Percentiles rank a stretch among this genome's conserved stretches.
phyloP scores from a whole-genome alignment of 1,140 invertebrate genomes.

The Bombus haemorrhoidalis region DNA sequence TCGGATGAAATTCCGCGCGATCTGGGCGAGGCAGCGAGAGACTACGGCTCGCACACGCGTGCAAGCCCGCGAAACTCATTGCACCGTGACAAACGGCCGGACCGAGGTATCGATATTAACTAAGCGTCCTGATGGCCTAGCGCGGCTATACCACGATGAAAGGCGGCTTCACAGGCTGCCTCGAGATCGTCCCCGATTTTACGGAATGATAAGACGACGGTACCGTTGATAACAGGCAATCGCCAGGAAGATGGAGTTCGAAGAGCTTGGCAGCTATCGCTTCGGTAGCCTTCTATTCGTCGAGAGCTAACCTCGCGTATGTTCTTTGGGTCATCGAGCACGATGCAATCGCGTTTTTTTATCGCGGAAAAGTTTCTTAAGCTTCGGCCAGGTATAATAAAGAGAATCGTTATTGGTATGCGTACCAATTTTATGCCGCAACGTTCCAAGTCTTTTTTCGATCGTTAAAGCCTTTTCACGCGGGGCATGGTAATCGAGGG shows the following conservation, averaged over 20 bases:
- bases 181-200: slow-evolving; percentile 34
- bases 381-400: too few species aligned
- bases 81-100: slow-evolving; percentile 48
- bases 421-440: too few species aligned
- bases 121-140: neutral
- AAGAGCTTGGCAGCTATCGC: too few species aligned
- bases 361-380: neutral
- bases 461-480: too few species aligned
- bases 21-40: slow-evolving; percentile 43
- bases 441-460: too few species aligned
- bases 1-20: slow-evolving; percentile 44
- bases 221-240: slow-evolving; percentile 38
- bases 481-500: too few species aligned
- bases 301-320: neutral
- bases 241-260: too few species aligned
- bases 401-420: too few species aligned
- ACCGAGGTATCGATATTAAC: slow-evolving; percentile 33
- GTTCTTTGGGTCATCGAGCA: neutral
- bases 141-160: neutral
- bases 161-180: neutral
- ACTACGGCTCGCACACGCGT: slow-evolving; percentile 3
- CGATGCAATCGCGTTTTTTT: neutral
- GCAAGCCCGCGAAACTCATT: slow-evolving; percentile 46
- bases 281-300: neutral
- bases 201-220: slow-evolving; percentile 1